Percentiles rank a stretch among this genome's conserved stretches.
Conservation (phyloP, 2,888 invertebrate genomes). For the Lamellibrachia columna region DNA sequence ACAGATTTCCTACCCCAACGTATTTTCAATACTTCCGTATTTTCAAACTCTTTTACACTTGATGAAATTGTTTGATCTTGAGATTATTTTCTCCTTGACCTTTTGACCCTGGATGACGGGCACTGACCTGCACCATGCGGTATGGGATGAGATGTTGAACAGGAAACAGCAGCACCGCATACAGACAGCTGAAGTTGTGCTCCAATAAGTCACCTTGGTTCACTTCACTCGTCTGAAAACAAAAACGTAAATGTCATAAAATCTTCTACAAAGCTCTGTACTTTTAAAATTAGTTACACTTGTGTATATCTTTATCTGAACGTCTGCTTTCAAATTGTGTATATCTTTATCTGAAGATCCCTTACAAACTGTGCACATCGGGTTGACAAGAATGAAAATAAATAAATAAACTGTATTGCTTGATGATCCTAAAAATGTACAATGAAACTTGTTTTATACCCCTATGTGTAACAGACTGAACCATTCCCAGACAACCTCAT, state of each 20-base stretch:
- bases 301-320: too few species aligned
- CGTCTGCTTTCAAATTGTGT: too few species aligned
- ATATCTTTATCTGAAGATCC: too few species aligned
- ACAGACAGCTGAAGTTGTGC: constrained; percentile 58
- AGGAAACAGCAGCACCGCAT: constrained; percentile 52
- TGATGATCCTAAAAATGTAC: too few species aligned
- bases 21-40: not conserved
- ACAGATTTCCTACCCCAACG: not conserved
- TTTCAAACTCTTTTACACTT: not conserved
- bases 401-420: too few species aligned
- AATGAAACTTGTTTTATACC: too few species aligned
- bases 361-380: too few species aligned
- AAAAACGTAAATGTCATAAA: not conserved
- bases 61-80: not conserved
- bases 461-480: too few species aligned
- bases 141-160: constrained; percentile 45
- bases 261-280: not conserved
- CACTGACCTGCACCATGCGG: constrained; percentile 32
- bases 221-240: constrained; percentile 59
- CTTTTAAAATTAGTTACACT: too few species aligned
- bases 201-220: constrained; percentile 62
- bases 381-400: too few species aligned
- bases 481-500: not conserved
- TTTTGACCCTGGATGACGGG: not conserved
- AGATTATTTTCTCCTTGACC: not conserved